These are phyloP conservation scores for Drosophila guanche DNA, from an alignment of 1,140 invertebrate genomes.

Conservation along the genomic window DNA sequence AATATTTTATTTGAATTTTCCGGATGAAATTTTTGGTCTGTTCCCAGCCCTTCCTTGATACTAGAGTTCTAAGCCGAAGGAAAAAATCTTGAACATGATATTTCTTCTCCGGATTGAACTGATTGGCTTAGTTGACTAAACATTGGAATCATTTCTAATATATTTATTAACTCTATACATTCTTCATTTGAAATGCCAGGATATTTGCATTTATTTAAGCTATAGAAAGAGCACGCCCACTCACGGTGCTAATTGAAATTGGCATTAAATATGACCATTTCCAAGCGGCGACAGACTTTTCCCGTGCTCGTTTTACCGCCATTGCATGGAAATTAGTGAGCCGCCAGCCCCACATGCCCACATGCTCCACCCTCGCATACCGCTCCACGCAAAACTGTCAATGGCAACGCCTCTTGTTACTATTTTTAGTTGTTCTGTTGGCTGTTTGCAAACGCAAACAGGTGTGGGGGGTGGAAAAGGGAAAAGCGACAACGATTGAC, in stretches of 20 bases:
- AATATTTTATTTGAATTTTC: too few species aligned
- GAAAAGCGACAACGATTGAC: conserved; percentile 44
- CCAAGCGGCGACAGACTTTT: conserved; percentile 44
- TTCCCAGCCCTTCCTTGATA: too few species aligned
- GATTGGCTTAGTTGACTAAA: too few species aligned
- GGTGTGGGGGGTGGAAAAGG: conserved; percentile 26
- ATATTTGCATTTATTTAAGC: neutral
- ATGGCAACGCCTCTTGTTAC: conserved; percentile 66
- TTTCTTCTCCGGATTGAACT: too few species aligned
- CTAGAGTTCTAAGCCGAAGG: too few species aligned
- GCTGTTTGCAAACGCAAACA: conserved; percentile 42
- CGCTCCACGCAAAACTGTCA: conserved; percentile 39
- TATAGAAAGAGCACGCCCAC: neutral
- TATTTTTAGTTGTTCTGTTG: conserved; percentile 54
- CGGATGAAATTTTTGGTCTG: too few species aligned
- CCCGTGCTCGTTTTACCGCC: conserved; percentile 39
- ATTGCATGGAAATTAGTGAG: conserved; percentile 49
- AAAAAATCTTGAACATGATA: too few species aligned
- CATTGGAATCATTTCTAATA: neutral
- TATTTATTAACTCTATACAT: too few species aligned
- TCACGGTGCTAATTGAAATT: conserved; percentile 13
- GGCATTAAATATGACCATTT: conserved; percentile 27
- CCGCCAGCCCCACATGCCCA: conserved; percentile 1
- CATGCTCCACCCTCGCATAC: neutral
- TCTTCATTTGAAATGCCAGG: neutral